Evolutionary conservation across 2,888 invertebrate genomes (phyloP), one percentile per base, ranked within the genome.

Genomic region (Byasa hedistus): DNA sequence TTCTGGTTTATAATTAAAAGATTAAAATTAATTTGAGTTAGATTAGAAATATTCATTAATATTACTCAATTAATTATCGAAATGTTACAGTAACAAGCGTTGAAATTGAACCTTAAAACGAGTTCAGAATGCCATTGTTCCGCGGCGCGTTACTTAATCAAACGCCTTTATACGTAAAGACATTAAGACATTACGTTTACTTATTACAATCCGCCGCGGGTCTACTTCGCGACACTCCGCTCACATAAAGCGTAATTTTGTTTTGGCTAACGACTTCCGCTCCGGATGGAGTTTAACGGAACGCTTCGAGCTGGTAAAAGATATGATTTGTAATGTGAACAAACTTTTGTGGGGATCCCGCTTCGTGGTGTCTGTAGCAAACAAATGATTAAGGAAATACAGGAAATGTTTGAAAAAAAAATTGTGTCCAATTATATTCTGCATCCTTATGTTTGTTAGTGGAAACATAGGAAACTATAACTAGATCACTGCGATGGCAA

Each of bases 21-120:
- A 12, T 39, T 39, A 12, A 12, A 39, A 39, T 39, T 39, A 39
- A 39, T 15, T 12, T 39, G 39, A 10, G 39, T 12, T 12, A 12
- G 15, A 39, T 15, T 15, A 12, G 12, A 39, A 39, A 15, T 39
- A 3, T 39, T 39, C 10, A 39, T 39, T 39, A 39, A 39, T 39
- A 39, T 39, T 39, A 39, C 15, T 55, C 58, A 62, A 66, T 62
- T 62, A 57, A 66, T 66, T 62, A 66, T 66, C 58, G 39, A 62
- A 36, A 63, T 63, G 56, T 55, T 58, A 23, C 55, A 36, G 64
- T 23, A 58, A 58, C 59, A 61, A 58, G 61, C 64, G 57, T 52
- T 61, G 68, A 68, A 64, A 68, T 64, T 64, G 27, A 61, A 64
- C 61, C 64, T 64, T 52, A 54, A 61, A 58, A 61, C 61, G 60